These are phyloP conservation scores for Cyrtodaria siliqua DNA, from an alignment of 2,888 invertebrate genomes.

Conservation along the genomic window DNA sequence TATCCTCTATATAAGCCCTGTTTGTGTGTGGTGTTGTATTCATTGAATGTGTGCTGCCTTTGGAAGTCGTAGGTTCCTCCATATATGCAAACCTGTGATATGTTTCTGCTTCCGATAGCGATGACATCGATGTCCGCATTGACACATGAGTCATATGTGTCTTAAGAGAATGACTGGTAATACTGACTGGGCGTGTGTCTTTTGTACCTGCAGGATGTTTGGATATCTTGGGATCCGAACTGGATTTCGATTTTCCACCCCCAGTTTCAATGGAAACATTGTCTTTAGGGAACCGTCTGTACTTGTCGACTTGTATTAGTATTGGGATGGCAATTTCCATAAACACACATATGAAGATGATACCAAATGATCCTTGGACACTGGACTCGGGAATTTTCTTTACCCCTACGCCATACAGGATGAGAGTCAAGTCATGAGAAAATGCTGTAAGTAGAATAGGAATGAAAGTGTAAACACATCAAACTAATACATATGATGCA, in stretches of 20 bases:
- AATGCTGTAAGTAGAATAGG: constrained; percentile 50
- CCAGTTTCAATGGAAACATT: constrained; percentile 26
- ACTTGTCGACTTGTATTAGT: constrained; percentile 51
- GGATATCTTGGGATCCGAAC: not conserved
- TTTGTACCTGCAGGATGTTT: not conserved
- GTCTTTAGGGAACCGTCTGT: constrained; percentile 27
- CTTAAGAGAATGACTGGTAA: not conserved
- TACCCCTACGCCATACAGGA: constrained; percentile 62
- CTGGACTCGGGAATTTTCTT: constrained; percentile 46
- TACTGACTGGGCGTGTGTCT: not conserved
- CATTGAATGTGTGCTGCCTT: constrained; percentile 28
- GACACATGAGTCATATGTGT: constrained; percentile 2
- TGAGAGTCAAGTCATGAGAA: constrained; percentile 52
- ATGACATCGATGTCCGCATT: constrained; percentile 37
- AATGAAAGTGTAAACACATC: not conserved
- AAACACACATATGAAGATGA: constrained; percentile 46
- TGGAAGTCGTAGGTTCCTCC: constrained; percentile 26
- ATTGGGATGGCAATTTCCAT: constrained; percentile 51
- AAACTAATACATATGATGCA: no score
- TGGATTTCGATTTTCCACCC: not conserved
- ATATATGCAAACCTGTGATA: constrained; percentile 42
- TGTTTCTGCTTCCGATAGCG: constrained; percentile 49
- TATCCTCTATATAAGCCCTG: constrained; percentile 20
- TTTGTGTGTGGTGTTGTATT: constrained; percentile 26
- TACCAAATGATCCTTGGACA: constrained; percentile 46